A percentile compares a stretch with the other conserved stretches of the same genome.
phyloP scores from a whole-genome alignment of 2,888 invertebrate genomes.

The Scrobipalpa costella region DNA sequence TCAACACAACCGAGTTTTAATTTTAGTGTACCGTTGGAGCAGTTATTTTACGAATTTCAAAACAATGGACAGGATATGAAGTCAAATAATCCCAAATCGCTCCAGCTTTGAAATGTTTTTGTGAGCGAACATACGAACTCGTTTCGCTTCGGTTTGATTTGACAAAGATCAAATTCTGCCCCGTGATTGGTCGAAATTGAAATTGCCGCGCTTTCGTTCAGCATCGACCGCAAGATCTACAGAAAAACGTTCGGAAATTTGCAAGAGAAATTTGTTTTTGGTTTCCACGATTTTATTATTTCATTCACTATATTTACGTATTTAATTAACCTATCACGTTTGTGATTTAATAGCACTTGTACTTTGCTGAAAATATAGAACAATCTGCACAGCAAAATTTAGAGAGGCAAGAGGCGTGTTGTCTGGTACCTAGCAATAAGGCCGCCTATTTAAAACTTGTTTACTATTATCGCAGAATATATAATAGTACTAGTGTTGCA shows the following conservation, averaged over 20 bases:
- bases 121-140: conserved; percentile 32
- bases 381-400: too few relatives aligned
- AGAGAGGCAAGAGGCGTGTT: too few relatives aligned
- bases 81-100: conserved; percentile 34
- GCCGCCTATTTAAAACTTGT: too few relatives aligned
- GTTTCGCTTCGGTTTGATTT: conserved; percentile 42
- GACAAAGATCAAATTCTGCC: conserved; percentile 53
- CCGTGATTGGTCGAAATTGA: conserved; percentile 65
- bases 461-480: too few relatives aligned
- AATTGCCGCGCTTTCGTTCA: conserved; percentile 51
- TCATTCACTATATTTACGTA: too few relatives aligned
- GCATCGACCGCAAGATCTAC: conserved; percentile 54
- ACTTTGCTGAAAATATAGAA: too few relatives aligned
- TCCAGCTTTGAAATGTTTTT: conserved; percentile 43
- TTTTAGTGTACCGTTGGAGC: conserved; percentile 55
- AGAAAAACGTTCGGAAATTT: conserved; percentile 46
- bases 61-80: conserved; percentile 53
- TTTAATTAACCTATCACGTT: too few relatives aligned
- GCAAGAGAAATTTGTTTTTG: neutral
- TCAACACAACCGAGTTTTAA: conserved; percentile 47
- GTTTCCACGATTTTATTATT: too few relatives aligned
- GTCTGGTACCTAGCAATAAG: too few relatives aligned
- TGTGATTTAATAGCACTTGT: too few relatives aligned
- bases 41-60: conserved; percentile 62
- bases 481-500: too few relatives aligned